phyloP scores from a whole-genome alignment of 2,888 invertebrate species.

The Anodontia alba region DNA sequence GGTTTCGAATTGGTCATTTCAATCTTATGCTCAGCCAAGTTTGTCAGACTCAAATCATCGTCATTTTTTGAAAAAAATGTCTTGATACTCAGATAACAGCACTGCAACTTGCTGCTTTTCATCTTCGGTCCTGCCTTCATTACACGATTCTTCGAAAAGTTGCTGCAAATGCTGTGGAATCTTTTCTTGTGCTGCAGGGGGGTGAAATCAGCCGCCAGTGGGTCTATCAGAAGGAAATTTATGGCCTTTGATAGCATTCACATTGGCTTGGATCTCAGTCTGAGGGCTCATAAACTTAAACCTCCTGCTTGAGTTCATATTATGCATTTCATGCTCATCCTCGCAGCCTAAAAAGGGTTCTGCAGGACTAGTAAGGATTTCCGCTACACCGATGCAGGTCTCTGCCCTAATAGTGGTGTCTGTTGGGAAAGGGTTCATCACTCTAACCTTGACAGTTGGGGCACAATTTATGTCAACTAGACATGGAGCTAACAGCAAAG shows the following conservation, averaged over 20 bases:
- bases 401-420: too few relatives aligned
- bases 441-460: conserved; percentile 28
- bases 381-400: too few relatives aligned
- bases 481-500: conserved; percentile 43
- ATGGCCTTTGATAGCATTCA: not conserved
- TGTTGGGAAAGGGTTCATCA: conserved; percentile 40
- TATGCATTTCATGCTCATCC: conserved; percentile 39
- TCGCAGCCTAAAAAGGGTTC: too few relatives aligned
- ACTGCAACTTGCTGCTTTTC: conserved; percentile 20
- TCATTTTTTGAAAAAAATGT: conserved; percentile 36
- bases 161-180: conserved; percentile 28
- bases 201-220: too few relatives aligned
- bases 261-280: not conserved
- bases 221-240: not conserved
- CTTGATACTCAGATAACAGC: conserved; percentile 18
- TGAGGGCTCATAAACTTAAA: not conserved
- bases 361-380: too few relatives aligned
- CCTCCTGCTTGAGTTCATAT: too few relatives aligned
- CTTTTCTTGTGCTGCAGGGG: not conserved
- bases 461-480: conserved; percentile 37
- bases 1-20: conserved; percentile 41
- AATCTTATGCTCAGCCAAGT: conserved; percentile 29
- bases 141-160: conserved; percentile 16
- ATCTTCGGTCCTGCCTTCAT: not conserved
- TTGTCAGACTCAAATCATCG: conserved; percentile 30